Conservation (phyloP, 2,113 vertebrate genomes). For the Entomyzon cyanotis region DNA sequence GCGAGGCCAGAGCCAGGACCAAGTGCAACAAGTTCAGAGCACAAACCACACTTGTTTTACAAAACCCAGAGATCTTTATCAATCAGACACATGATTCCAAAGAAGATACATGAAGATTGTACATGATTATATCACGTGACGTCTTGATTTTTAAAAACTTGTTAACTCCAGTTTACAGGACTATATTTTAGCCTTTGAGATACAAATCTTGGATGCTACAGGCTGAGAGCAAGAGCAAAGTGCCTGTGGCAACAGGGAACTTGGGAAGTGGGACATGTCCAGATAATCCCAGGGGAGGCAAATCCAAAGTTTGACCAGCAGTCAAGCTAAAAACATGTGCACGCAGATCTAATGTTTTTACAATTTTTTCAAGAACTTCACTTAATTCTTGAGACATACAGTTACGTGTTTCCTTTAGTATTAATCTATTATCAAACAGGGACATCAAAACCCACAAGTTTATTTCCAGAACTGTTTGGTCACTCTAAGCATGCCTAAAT, state of each 20-base stretch:
- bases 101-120: neutral
- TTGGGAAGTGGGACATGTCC: neutral
- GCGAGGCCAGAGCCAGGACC: neutral
- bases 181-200: neutral
- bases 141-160: neutral
- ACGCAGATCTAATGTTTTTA: neutral
- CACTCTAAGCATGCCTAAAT: neutral
- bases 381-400: neutral
- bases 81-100: accelerated
- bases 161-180: neutral
- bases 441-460: neutral
- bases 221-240: neutral
- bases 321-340: neutral
- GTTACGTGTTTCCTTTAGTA: neutral
- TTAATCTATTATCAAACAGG: neutral
- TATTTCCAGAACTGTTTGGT: neutral
- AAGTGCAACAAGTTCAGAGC: neutral
- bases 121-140: too few relatives aligned
- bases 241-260: neutral
- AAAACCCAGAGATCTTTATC: neutral
- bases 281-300: neutral
- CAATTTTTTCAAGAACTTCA: neutral
- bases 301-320: neutral
- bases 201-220: neutral
- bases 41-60: neutral